phyloP scores from a whole-genome alignment of 2,797 vertebrate species.

The Cryptoprocta ferox region DNA sequence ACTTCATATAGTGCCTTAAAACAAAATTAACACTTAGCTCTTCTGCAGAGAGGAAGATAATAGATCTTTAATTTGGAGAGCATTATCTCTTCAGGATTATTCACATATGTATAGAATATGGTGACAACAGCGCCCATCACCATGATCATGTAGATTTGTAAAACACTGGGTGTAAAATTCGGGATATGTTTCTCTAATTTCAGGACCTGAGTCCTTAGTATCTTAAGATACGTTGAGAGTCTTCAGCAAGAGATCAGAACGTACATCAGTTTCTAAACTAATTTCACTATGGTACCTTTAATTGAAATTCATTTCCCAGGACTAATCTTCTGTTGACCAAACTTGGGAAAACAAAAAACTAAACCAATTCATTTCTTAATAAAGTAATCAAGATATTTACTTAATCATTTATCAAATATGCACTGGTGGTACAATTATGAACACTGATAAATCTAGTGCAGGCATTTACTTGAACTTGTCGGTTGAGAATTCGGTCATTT shows the following conservation, averaged over 20 bases:
- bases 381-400: background rate
- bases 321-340: background rate
- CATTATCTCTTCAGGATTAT: background rate
- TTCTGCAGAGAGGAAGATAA: background rate
- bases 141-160: background rate
- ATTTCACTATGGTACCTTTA: background rate
- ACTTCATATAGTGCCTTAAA: conserved; percentile 2
- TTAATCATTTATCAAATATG: background rate
- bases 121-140: background rate
- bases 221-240: background rate
- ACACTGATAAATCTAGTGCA: background rate
- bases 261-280: background rate
- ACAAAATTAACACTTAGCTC: background rate
- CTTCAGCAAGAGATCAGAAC: background rate
- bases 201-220: background rate
- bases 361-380: background rate
- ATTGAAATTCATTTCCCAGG: background rate
- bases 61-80: conserved; percentile 8
- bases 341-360: background rate
- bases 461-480: background rate
- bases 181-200: background rate
- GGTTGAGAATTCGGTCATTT: conserved; percentile 43
- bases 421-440: background rate
- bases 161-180: background rate
- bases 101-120: background rate